A percentile compares a stretch with the other conserved stretches of the same genome.
phyloP scores from a whole-genome alignment of 1,140 invertebrate genomes.

The Adelges cooleyi region DNA sequence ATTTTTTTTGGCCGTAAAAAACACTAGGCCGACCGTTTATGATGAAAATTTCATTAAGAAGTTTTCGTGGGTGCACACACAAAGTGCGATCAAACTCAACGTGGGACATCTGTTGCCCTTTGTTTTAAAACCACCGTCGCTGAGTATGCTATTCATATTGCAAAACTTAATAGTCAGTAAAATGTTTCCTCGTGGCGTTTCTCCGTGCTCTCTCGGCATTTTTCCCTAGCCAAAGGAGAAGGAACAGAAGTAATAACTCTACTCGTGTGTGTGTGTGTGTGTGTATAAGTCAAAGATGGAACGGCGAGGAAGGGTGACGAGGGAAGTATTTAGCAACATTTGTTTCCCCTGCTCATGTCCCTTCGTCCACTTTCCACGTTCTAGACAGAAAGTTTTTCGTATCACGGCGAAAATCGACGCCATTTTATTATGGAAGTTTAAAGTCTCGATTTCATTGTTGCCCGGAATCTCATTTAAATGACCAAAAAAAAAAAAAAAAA shows the following conservation, averaged over 20 bases:
- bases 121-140: neutral
- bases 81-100: constrained; percentile 9
- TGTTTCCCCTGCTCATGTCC: neutral
- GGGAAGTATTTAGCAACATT: constrained; percentile 22
- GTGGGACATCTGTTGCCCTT: constrained; percentile 22
- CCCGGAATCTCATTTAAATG: neutral
- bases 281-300: no score
- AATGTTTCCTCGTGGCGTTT: neutral
- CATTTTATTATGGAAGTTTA: constrained; percentile 23
- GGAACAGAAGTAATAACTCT: no score
- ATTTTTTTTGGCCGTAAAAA: neutral
- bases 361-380: neutral
- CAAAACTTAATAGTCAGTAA: constrained; percentile 16
- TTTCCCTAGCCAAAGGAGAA: no score
- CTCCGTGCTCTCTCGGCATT: no score
- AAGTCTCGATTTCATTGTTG: constrained; percentile 23
- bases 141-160: constrained; percentile 11
- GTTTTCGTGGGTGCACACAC: constrained; percentile 12
- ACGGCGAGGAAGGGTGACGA: no score
- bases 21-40: constrained; percentile 12
- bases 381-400: constrained; percentile 6
- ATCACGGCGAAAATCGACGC: constrained; percentile 6
- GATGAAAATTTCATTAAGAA: constrained; percentile 27
- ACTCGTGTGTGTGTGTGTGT: no score
- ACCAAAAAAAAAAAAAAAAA: neutral